Evolutionary conservation across 2,888 invertebrate species (phyloP).

Genomic region (Papilio elwesi): DNA sequence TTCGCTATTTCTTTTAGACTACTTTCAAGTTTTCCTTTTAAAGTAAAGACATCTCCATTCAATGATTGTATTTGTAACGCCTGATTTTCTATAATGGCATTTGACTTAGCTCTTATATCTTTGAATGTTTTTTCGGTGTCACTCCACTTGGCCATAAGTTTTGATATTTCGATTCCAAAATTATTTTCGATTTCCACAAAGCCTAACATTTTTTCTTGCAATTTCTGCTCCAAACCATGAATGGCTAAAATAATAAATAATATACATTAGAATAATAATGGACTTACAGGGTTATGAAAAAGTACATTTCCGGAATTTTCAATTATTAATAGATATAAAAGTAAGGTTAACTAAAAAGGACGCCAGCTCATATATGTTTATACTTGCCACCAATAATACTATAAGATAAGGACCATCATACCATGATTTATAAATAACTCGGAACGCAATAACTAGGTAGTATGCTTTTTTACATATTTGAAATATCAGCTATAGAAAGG

Average conservation of each 20-base stretch:
- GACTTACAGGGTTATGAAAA: too few relatives aligned
- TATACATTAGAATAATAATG: not conserved
- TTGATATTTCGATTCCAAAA: constrained; percentile 53
- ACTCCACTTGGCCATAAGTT: constrained; percentile 53
- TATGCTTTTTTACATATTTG: too few relatives aligned
- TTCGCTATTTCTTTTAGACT: constrained; percentile 46
- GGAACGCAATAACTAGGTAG: too few relatives aligned
- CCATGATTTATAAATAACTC: too few relatives aligned
- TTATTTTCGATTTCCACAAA: constrained; percentile 52
- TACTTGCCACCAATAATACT: too few relatives aligned
- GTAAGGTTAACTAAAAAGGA: too few relatives aligned
- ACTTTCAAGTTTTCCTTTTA: constrained; percentile 48
- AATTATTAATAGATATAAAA: too few relatives aligned
- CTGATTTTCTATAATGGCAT: constrained; percentile 48
- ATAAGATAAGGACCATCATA: too few relatives aligned
- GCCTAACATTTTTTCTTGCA: constrained; percentile 53
- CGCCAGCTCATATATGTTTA: too few relatives aligned
- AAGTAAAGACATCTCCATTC: constrained; percentile 50
- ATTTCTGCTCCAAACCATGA: constrained; percentile 50
- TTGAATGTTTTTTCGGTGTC: constrained; percentile 54
- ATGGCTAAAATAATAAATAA: constrained; percentile 51
- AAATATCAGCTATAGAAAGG: too few relatives aligned
- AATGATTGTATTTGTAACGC: constrained; percentile 51
- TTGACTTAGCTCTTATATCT: constrained; percentile 49
- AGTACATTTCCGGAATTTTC: too few relatives aligned